Base-by-base conservation (phyloP, 2,113 vertebrate genomes). In the Pholis gunnellus region DNA sequence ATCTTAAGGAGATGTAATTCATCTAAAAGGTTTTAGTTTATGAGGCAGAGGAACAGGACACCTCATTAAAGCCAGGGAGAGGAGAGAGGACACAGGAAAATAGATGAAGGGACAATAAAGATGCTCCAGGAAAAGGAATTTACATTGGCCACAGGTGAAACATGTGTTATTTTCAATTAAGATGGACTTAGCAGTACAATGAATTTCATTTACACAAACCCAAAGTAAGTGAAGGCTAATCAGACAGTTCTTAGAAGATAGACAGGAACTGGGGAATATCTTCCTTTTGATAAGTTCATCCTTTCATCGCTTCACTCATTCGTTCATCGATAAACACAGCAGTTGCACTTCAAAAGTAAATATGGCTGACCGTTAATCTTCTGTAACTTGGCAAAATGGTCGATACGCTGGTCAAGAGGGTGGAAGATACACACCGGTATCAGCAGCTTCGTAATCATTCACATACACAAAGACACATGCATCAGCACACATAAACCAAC, bases 21-120 rank as follows among this genome's bases (percentile, higher is more conserved):
- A 90, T 93, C 90, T 89, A 90, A 93, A 91, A 94, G 90, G 92
- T 92, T 92, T 92, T 90, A 84, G 85, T 93, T 91, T 90, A 93
- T 91, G 90, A 90, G 86, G 81, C 79, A 72, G 81, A 84, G 72
- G 87, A 91, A 82, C 42, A 38, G 83, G 90, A 79, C 82, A 79
- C 72, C 85, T 93, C 88, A 92, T 92, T 90, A 92, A 89, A 84
- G 84, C 42, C 40, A 2, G 65, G n/a, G 29, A 90, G 78, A 88
- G 73, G 75, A 86, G 80, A 78, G 81, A 82, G 78, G 84, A 85
- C 36, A 78, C 54, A n/a, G 73, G 77, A 29, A 81, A 87, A 87
- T 59, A 80, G 82, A 92, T 90, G 90, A 89, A 89, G 36, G 68
- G 82, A 89, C 84, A 90, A 87, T 90, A 90, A 88, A 93, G 86